Percentiles rank a stretch among this genome's conserved stretches.
These are phyloP conservation scores for Brenthis hecate DNA, from an alignment of 2,888 invertebrate species.

Conservation along the genomic window DNA sequence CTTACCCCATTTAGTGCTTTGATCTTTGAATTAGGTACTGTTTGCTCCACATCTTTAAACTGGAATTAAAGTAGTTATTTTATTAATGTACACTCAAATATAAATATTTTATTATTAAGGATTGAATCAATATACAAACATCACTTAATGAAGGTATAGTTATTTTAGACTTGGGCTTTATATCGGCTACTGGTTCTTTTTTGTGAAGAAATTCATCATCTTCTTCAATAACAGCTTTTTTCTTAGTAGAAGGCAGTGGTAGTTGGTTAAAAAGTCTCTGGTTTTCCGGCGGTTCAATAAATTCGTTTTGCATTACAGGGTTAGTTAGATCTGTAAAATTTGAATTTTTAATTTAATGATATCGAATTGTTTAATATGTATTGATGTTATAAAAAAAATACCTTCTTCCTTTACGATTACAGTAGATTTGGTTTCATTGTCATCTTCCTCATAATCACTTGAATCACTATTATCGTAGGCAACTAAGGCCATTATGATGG, in stretches of 20 bases:
- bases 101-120: constrained; percentile 8
- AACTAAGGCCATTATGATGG: constrained; percentile 81
- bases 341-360: no score
- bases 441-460: constrained; percentile 67
- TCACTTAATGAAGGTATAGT: constrained; percentile 86
- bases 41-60: constrained; percentile 83
- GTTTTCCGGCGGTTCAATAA: constrained; percentile 34
- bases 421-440: constrained; percentile 48
- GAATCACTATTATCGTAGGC: constrained; percentile 83
- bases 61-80: constrained; percentile 53
- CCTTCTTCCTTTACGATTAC: constrained; percentile 49
- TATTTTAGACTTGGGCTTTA: constrained; percentile 83
- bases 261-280: constrained; percentile 64
- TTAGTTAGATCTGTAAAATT: not conserved
- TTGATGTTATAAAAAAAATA: constrained; percentile 25
- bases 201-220: constrained; percentile 85
- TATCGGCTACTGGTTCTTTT: constrained; percentile 66
- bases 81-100: not conserved
- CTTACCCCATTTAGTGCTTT: constrained; percentile 78
- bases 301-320: constrained; percentile 10
- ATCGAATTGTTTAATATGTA: no score
- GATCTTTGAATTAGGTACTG: constrained; percentile 64
- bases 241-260: constrained; percentile 75
- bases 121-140: constrained; percentile 54
- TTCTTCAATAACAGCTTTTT: constrained; percentile 71